Conservation (phyloP, 2,888 invertebrate species). For the Eudemis profundana region DNA sequence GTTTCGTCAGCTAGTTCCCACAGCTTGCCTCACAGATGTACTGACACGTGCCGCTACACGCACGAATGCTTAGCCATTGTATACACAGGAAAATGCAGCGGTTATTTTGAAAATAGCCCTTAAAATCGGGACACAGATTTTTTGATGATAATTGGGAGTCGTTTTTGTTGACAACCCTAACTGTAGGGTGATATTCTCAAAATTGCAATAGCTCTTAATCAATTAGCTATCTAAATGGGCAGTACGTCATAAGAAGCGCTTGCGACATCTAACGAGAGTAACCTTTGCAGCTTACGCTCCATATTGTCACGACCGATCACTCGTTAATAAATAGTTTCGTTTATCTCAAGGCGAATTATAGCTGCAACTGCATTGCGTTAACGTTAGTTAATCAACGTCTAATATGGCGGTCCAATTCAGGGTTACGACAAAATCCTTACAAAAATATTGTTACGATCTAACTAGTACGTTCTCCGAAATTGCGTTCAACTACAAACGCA, state of each 20-base stretch:
- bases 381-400: constrained; percentile 44
- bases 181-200: constrained; percentile 15
- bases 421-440: constrained; percentile 36
- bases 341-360: constrained; percentile 67
- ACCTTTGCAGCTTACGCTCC: constrained; percentile 77
- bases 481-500: constrained; percentile 57
- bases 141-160: not conserved
- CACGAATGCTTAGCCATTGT: constrained; percentile 50
- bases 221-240: constrained; percentile 48
- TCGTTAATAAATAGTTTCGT: constrained; percentile 73
- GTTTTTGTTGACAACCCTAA: constrained; percentile 13
- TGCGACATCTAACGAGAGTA: constrained; percentile 82
- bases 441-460: constrained; percentile 15
- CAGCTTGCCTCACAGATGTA: constrained; percentile 62
- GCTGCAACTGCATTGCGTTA: constrained; percentile 58
- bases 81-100: constrained; percentile 12
- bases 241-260: constrained; percentile 65
- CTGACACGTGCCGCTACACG: constrained; percentile 57
- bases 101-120: not conserved
- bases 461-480: constrained; percentile 11
- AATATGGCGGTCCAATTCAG: constrained; percentile 29
- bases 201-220: constrained; percentile 2
- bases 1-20: constrained; percentile 75
- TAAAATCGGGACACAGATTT: not conserved
- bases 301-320: constrained; percentile 81